These are phyloP conservation scores for Apamea crenata DNA, from an alignment of 2,888 invertebrate species.

Conservation along the genomic window DNA sequence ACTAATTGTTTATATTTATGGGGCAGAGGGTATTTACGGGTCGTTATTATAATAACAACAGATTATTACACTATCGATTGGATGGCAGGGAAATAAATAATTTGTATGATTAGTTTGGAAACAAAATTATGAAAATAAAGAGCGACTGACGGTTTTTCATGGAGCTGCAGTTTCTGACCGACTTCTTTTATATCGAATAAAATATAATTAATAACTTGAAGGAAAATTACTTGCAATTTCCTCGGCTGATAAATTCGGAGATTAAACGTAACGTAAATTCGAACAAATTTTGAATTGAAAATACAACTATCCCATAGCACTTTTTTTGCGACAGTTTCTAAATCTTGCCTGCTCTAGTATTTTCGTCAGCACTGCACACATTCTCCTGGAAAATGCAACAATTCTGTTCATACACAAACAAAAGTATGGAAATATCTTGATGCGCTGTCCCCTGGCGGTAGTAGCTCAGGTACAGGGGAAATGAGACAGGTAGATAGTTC, in stretches of 20 bases:
- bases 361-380: too few relatives aligned
- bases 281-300: background rate
- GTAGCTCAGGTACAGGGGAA: conserved; percentile 31
- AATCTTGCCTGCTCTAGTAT: background rate
- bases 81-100: background rate
- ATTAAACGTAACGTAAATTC: background rate
- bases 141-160: background rate
- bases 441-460: conserved; percentile 32
- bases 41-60: conserved; percentile 29
- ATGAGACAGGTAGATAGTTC: conserved; percentile 42
- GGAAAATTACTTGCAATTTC: background rate
- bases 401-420: background rate
- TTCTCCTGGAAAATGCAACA: conserved; percentile 9
- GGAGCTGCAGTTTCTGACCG: too few relatives aligned
- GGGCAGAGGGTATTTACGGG: conserved; percentile 21
- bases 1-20: conserved; percentile 56
- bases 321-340: background rate
- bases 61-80: conserved; percentile 32
- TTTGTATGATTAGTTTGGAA: background rate
- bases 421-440: conserved; percentile 32
- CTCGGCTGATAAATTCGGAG: background rate
- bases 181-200: background rate
- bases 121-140: background rate
- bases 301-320: too few relatives aligned
- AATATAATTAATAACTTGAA: background rate